Conservation (phyloP, 2,113 vertebrate genomes). For the Nipponia nippon region DNA sequence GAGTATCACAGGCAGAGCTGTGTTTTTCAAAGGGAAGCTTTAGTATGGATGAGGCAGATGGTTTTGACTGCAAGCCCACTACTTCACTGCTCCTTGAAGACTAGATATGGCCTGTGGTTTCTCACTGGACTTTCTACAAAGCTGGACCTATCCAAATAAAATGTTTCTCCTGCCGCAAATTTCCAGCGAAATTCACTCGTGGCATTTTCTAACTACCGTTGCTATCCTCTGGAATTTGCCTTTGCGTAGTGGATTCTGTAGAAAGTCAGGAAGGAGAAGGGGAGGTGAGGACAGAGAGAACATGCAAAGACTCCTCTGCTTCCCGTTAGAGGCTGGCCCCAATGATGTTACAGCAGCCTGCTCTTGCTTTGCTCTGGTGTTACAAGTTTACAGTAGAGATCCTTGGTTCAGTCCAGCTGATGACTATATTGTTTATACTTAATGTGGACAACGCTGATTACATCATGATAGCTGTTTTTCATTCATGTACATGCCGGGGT, state of each 20-base stretch:
- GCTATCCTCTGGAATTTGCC: background rate
- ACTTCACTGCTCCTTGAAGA: slow-evolving; percentile 5
- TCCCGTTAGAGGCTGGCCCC: rapidly evolving
- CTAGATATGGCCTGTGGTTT: slow-evolving; percentile 36
- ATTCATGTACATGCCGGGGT: background rate
- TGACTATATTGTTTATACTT: background rate
- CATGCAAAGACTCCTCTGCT: background rate
- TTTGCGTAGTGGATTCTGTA: background rate
- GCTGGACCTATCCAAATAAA: background rate
- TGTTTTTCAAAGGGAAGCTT: background rate
- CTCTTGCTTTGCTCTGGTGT: background rate
- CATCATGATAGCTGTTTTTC: slow-evolving; percentile 5
- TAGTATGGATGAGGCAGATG: background rate
- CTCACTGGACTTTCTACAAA: background rate
- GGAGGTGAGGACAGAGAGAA: background rate
- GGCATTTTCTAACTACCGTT: background rate
- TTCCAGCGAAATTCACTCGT: background rate
- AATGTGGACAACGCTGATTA: background rate
- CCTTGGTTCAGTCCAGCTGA: background rate
- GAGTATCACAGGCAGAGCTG: background rate
- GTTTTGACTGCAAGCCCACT: background rate
- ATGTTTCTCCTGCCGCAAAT: background rate
- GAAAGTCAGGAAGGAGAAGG: background rate
- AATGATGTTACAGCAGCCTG: background rate
- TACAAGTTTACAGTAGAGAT: background rate